Conservation (phyloP, 2,888 invertebrate genomes). For the Noctuana brunneofusca region DNA sequence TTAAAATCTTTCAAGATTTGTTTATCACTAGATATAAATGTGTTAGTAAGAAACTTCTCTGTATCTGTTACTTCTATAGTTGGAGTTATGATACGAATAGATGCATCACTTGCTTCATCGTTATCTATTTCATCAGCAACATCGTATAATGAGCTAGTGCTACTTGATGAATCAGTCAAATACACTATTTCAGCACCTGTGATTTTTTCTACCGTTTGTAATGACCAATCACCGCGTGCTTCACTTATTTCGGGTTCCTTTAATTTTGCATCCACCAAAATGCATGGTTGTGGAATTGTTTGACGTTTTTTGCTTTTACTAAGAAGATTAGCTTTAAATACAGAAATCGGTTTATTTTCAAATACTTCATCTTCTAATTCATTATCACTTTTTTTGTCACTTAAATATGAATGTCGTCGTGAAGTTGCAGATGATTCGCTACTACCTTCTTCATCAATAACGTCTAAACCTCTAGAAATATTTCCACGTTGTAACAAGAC, state of each 20-base stretch:
- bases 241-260: slow-evolving; percentile 82
- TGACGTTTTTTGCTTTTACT: slow-evolving; percentile 13
- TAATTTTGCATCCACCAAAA: slow-evolving; percentile 85
- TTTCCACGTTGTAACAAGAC: slow-evolving; percentile 72
- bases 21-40: slow-evolving; percentile 49
- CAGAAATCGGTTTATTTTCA: slow-evolving; percentile 55
- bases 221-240: slow-evolving; percentile 81
- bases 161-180: slow-evolving; percentile 86
- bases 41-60: slow-evolving; percentile 67
- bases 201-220: slow-evolving; percentile 76
- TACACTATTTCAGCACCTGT: slow-evolving; percentile 87
- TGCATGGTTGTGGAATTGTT: slow-evolving; percentile 72
- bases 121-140: slow-evolving; percentile 73
- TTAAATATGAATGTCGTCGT: slow-evolving; percentile 77
- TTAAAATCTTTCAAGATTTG: slow-evolving; percentile 23
- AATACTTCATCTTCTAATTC: slow-evolving; percentile 80
- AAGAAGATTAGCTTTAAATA: slow-evolving; percentile 19
- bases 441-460: slow-evolving; percentile 90
- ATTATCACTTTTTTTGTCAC: slow-evolving; percentile 72
- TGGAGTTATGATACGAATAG: slow-evolving; percentile 76
- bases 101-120: slow-evolving; percentile 71
- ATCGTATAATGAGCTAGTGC: slow-evolving; percentile 84
- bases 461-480: slow-evolving; percentile 87
- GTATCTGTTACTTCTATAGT: slow-evolving; percentile 78
- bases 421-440: slow-evolving; percentile 84